Percentiles rank a stretch among this genome's conserved stretches.
phyloP scores from a whole-genome alignment of 92 coral and sea anemone species.

The Epizoanthus scotinus region DNA sequence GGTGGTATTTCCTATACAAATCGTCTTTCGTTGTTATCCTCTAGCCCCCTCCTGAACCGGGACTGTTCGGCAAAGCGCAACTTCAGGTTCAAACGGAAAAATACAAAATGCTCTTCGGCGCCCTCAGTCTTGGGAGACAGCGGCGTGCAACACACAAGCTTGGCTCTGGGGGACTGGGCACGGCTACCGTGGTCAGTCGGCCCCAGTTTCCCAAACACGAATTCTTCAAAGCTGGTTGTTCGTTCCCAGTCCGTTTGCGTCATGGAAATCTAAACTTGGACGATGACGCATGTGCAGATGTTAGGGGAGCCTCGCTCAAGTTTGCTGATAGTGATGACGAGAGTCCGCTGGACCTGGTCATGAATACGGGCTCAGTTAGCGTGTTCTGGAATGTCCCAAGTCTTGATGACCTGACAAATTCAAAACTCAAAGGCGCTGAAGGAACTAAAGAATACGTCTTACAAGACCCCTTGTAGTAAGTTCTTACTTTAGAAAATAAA shows the following conservation, averaged over 20 bases:
- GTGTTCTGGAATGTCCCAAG: slow-evolving; percentile 54
- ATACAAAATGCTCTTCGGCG: slow-evolving; percentile 64
- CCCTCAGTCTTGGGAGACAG: slow-evolving; percentile 46
- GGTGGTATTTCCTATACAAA: too few species aligned
- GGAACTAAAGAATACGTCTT: slow-evolving; percentile 48
- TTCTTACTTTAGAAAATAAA: not conserved
- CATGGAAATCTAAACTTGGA: slow-evolving; percentile 49
- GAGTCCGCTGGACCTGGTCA: slow-evolving; percentile 58
- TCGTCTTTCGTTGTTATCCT: not conserved
- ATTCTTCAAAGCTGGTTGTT: slow-evolving; percentile 53
- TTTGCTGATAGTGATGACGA: slow-evolving; percentile 61
- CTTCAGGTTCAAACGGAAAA: slow-evolving; percentile 50
- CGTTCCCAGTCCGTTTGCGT: slow-evolving; percentile 55
- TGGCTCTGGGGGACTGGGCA: slow-evolving; percentile 73
- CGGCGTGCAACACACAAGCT: slow-evolving; percentile 72
- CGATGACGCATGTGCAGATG: slow-evolving; percentile 58
- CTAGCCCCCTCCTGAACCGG: slow-evolving; percentile 75
- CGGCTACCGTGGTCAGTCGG: slow-evolving; percentile 50
- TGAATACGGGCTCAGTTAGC: slow-evolving; percentile 58
- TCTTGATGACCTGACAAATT: slow-evolving; percentile 46
- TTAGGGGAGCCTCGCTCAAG: slow-evolving; percentile 55
- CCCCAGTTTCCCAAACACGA: slow-evolving; percentile 80
- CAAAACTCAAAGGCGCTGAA: slow-evolving; percentile 32
- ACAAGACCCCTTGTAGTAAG: slow-evolving; percentile 60
- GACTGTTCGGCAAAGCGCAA: slow-evolving; percentile 63